These are phyloP conservation scores for Polyploca ridens DNA, from an alignment of 2,888 invertebrate genomes.

Conservation along the genomic window DNA sequence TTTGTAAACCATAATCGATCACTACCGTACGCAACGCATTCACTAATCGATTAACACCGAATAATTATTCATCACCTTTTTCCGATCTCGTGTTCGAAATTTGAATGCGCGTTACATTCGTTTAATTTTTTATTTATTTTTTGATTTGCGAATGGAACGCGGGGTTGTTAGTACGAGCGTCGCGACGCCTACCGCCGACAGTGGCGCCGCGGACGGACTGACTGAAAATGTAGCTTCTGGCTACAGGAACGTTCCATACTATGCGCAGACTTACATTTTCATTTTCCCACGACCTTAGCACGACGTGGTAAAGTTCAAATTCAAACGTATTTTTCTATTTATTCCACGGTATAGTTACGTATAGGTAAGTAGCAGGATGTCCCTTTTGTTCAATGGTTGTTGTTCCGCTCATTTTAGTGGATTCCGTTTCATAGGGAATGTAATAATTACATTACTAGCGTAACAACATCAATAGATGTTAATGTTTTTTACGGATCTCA, in stretches of 20 bases:
- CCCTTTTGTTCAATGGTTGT: slow-evolving; percentile 75
- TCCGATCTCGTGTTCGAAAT: slow-evolving; percentile 10
- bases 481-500: neutral
- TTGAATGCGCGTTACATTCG: slow-evolving; percentile 22
- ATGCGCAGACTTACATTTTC: slow-evolving; percentile 44
- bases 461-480: slow-evolving; percentile 9
- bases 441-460: slow-evolving; percentile 39
- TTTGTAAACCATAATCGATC: slow-evolving; percentile 56
- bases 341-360: slow-evolving; percentile 30
- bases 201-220: slow-evolving; percentile 82
- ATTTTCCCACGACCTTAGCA: slow-evolving; percentile 38
- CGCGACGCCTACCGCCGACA: slow-evolving; percentile 74
- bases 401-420: slow-evolving; percentile 67
- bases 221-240: slow-evolving; percentile 62
- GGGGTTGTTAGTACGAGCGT: slow-evolving; percentile 57
- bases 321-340: slow-evolving; percentile 15
- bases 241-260: slow-evolving; percentile 64
- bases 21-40: slow-evolving; percentile 25
- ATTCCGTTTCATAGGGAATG: slow-evolving; percentile 65
- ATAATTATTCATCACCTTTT: slow-evolving; percentile 4
- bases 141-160: slow-evolving; percentile 48
- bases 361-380: slow-evolving; percentile 65
- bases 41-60: slow-evolving; percentile 16
- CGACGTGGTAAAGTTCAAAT: slow-evolving; percentile 35
- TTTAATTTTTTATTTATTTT: slow-evolving; percentile 38